Evolutionary conservation across 2,888 invertebrate species (phyloP).

Genomic region (Caenorhabditis sinica): DNA sequence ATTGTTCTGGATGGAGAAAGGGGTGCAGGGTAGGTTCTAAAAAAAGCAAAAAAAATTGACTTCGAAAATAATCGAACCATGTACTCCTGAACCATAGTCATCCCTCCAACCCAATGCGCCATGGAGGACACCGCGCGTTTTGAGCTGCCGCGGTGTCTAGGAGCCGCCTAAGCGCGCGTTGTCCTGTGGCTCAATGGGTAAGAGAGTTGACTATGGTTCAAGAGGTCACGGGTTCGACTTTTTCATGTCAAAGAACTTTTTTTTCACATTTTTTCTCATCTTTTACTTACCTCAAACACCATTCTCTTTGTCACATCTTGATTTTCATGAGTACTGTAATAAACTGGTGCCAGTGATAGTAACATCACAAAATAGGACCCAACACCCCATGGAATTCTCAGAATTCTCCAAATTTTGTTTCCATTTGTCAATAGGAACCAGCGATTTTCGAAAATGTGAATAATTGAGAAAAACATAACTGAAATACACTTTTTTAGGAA

Average conservation of each 20-base stretch:
- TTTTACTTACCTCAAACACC: slow-evolving; percentile 4
- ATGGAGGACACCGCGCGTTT: background rate
- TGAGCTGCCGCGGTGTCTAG: background rate
- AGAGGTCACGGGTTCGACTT: too few relatives aligned
- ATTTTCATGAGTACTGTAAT: background rate
- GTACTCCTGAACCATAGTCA: too few relatives aligned
- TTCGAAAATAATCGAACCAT: too few relatives aligned
- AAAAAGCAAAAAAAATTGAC: too few relatives aligned
- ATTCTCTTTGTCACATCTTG: background rate
- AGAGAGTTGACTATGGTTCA: background rate
- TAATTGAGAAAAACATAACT: slow-evolving; percentile 3
- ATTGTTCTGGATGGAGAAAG: background rate
- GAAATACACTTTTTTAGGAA: slow-evolving; percentile 5
- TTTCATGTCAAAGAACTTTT: too few relatives aligned
- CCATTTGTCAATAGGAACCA: background rate
- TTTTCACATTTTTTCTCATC: too few relatives aligned
- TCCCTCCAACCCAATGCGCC: background rate
- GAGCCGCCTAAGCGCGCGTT: too few relatives aligned
- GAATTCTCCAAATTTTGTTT: background rate
- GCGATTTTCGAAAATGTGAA: slow-evolving; percentile 30
- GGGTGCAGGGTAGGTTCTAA: background rate
- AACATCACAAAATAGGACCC: background rate
- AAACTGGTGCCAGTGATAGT: slow-evolving; percentile 2
- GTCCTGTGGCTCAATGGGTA: slow-evolving; percentile 8
- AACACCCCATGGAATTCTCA: slow-evolving; percentile 8